A percentile compares a stretch with the other conserved stretches of the same genome.
Evolutionary conservation across 2,888 invertebrate species (phyloP).

Genomic region (Hyppa rectilinea): DNA sequence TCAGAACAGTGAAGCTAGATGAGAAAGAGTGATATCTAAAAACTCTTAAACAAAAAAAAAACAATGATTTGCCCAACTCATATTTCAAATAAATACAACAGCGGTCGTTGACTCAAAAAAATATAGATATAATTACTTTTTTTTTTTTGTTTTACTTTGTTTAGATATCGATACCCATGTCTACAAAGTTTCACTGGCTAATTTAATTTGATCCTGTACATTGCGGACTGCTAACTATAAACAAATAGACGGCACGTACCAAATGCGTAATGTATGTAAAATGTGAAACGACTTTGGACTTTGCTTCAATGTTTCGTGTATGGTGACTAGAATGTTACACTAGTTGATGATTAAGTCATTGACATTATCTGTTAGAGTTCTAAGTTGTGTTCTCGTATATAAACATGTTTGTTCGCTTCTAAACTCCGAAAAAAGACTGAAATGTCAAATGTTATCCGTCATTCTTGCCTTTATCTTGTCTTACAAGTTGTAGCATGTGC

Average conservation of each 20-base stretch:
- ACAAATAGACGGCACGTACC: slow-evolving; percentile 25
- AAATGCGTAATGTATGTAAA: slow-evolving; percentile 52
- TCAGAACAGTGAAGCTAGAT: no score
- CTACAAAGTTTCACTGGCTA: not conserved
- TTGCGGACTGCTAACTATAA: slow-evolving; percentile 19
- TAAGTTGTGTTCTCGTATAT: slow-evolving; percentile 30
- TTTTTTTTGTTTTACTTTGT: not conserved
- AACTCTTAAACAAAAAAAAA: no score
- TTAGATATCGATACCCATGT: not conserved
- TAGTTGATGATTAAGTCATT: slow-evolving; percentile 35
- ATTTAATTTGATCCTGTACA: not conserved
- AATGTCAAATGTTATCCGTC: slow-evolving; percentile 18
- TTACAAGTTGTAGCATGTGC: slow-evolving; percentile 54
- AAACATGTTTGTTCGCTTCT: slow-evolving; percentile 59
- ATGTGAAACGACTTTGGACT: slow-evolving; percentile 41
- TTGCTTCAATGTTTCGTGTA: slow-evolving; percentile 63
- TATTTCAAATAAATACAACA: not conserved
- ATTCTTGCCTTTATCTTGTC: slow-evolving; percentile 11
- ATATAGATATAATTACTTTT: not conserved
- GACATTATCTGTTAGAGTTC: slow-evolving; percentile 23
- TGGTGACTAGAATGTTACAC: slow-evolving; percentile 46
- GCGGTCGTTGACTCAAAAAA: not conserved
- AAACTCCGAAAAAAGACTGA: slow-evolving; percentile 29
- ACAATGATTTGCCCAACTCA: no score
- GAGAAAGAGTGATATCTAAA: no score